Base-by-base conservation (phyloP, 2,888 invertebrate species). In the Axea sp. region DNA sequence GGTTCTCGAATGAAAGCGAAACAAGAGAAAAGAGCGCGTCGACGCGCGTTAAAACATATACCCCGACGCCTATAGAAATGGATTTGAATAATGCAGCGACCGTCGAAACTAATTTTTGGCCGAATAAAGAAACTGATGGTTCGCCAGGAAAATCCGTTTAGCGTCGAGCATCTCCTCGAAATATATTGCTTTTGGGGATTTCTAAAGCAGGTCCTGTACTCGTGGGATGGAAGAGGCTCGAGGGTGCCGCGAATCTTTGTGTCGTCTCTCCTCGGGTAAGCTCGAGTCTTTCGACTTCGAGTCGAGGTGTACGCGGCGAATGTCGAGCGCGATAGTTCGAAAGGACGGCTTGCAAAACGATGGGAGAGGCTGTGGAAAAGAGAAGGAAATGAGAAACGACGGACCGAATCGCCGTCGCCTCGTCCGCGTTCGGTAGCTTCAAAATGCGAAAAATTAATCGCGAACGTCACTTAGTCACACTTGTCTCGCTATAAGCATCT, bases 101-200 rank as follows among this genome's bases (percentile, higher is more conserved):
- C 73, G 78, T 76, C 77, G 80, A 79, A 82, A 79, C 82, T 82
- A 82, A 83, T 84, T 83, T 82, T 78, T 78, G 82, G 77, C 77
- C 77, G 81, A 79, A 83, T 84, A 80, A 81, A 82, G 80, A 79
- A 77, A 76, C 79, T 80, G 49, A 81, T 80, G 81, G 76, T 77
- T 72, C 73, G 76, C 51, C 77, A 75, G 68, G 77, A 76, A 84
- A 84, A 84, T 84, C 84, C 84, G 83, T 84, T 84, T 84, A 84
- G 80, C 78, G 78, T 79, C 76, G 76, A 73, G 72, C 74, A 73
- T 75, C 79, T 82, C 79, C 82, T 81, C 80, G 80, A 83, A 84
- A 85, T 84, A 86, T 85, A 85, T 84, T 85, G 82, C 78, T 83
- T 82, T 81, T 80, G 78, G 77, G 77, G 76, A 82, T 86, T 86